Base-by-base conservation (phyloP, 2,113 vertebrate species). In the Clarias magur region DNA sequence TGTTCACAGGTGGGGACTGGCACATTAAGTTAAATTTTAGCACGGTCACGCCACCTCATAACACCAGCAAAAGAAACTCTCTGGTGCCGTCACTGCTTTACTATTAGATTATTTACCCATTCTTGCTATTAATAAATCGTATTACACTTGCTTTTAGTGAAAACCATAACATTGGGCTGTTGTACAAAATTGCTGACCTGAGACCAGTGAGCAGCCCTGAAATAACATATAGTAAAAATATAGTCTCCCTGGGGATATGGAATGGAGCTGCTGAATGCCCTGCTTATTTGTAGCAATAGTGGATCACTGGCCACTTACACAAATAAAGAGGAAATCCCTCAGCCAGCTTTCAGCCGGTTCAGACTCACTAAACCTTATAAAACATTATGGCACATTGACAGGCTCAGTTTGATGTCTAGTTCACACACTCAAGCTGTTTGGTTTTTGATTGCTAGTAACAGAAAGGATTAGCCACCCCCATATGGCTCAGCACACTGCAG, bases 381-480 rank as follows among this genome's bases (percentile, higher is more conserved):
- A 23, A 80, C 53, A 42, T 85, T 83, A 82, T 76, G 8, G 57
- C 78, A 76, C 59, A 84, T 23, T 87, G 70, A 85, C 85, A 60
- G 83, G 10, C 83, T 85, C 86, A 54, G 87, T 76, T 81, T 70
- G 82, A 87, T 79, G 70, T 87, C 78, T 42, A 79, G 86, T 88
- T 68, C 79, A 89, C 48, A 84, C 82, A 25, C 57, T 48, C 57
- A 59, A 67, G 80, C 60, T 62, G 67, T 75, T n/a, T 87, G 86
- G 19, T 81, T 82, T 75, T 86, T 83, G 53, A 59, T 81, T 54
- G 76, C 78, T 76, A 76, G 81, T 23, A 83, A 76, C 72, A 80
- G 76, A 83, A 78, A 85, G 90, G 88, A 91, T 89, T 90, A 89
- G 65, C 90, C 80, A 72, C 38, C 60, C 90, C 80, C 88, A 90